Conservation (phyloP, 2,888 invertebrate species). For the Eupsilia transversa region DNA sequence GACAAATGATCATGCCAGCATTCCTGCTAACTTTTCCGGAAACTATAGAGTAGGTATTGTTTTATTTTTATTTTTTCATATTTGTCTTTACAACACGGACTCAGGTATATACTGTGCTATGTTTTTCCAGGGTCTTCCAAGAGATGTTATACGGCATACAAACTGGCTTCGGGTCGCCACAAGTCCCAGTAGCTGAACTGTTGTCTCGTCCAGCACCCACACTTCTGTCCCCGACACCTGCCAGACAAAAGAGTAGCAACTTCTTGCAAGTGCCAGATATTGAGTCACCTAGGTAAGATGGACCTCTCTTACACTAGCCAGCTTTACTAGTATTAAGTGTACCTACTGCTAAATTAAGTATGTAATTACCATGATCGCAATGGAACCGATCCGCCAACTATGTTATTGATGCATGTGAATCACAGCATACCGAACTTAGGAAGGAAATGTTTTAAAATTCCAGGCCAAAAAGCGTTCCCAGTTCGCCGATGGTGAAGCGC, state of each 20-base stretch:
- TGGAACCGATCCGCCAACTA: background rate
- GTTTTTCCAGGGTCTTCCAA: slow-evolving; percentile 93
- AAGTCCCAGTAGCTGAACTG: slow-evolving; percentile 97
- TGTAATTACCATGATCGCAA: background rate
- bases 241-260: slow-evolving; percentile 96
- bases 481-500: slow-evolving; percentile 97
- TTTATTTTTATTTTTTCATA: background rate
- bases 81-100: background rate
- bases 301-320: background rate
- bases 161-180: slow-evolving; percentile 97
- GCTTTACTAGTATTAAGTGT: background rate
- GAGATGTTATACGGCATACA: slow-evolving; percentile 99
- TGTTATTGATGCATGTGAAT: background rate
- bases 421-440: background rate
- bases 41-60: background rate
- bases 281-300: slow-evolving; percentile 92
- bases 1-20: slow-evolving; percentile 26
- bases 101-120: background rate
- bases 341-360: background rate
- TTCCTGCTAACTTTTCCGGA: background rate
- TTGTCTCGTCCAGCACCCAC: slow-evolving; percentile 96
- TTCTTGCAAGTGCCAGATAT: slow-evolving; percentile 97
- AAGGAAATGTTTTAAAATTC: slow-evolving; percentile 59
- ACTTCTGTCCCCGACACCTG: slow-evolving; percentile 95
- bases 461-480: slow-evolving; percentile 97